A percentile compares a stretch with the other conserved stretches of the same genome.
Evolutionary conservation across 2,113 vertebrate genomes (phyloP).

Genomic region (Chitala chitala): DNA sequence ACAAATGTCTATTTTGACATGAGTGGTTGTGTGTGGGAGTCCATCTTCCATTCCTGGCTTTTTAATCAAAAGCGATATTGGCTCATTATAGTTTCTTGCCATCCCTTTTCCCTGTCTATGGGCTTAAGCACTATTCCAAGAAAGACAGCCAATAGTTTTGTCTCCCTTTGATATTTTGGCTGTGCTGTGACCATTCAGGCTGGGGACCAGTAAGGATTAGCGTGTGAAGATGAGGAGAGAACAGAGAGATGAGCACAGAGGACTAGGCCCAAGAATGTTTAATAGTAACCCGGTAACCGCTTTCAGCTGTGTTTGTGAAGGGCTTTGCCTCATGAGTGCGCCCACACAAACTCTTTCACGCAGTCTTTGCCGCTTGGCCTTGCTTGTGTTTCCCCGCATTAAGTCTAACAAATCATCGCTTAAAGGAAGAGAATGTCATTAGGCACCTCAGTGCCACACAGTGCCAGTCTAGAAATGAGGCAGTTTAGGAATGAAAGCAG

Average conservation of each 20-base stretch:
- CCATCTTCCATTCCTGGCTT: no score
- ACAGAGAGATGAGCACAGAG: neutral
- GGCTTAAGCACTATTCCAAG: conserved; percentile 3
- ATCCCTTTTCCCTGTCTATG: neutral
- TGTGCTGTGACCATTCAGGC: neutral
- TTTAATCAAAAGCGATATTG: no score
- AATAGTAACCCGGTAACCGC: conserved; percentile 33
- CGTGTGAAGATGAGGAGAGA: conserved; percentile 14
- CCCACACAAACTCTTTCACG: conserved; percentile 29
- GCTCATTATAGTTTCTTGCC: no score
- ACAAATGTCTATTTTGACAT: neutral
- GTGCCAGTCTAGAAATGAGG: neutral
- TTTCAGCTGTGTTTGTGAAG: conserved; percentile 40
- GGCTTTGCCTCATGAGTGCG: conserved; percentile 20
- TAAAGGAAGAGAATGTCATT: conserved; percentile 29
- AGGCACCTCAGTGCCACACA: conserved; percentile 11
- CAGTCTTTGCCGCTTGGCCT: conserved; percentile 12
- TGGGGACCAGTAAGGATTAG: neutral
- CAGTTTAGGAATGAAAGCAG: neutral
- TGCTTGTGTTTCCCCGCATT: conserved; percentile 32
- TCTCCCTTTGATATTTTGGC: neutral
- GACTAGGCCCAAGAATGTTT: neutral
- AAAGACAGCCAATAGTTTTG: conserved; percentile 9
- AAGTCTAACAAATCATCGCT: conserved; percentile 30
- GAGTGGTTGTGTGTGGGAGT: neutral